phyloP scores from a whole-genome alignment of 30 jellyfish, hydroid and myxozoan species.

The Cassiopea andromeda region DNA sequence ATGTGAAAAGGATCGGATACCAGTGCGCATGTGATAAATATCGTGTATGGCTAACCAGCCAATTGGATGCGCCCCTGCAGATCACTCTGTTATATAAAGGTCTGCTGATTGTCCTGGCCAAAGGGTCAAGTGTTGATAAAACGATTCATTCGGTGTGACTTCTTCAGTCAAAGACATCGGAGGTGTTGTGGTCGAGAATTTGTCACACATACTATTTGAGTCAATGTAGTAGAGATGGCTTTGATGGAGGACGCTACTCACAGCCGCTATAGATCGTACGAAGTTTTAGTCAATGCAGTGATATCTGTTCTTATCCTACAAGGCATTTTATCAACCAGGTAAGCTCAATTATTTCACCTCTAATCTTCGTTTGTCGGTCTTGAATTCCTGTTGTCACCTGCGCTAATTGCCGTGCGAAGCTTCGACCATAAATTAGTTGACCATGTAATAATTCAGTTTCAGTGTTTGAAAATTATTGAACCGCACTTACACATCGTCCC shows the following conservation, averaged over 20 bases:
- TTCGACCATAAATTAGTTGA: no score
- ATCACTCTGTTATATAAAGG: constrained; percentile 6
- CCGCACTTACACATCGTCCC: no score
- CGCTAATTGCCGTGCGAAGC: no score
- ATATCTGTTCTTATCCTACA: background rate
- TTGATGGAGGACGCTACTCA: background rate
- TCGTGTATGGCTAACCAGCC: constrained; percentile 23
- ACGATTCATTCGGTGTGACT: constrained; percentile 1
- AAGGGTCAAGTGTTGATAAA: constrained; percentile 43
- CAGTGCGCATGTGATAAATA: constrained; percentile 26
- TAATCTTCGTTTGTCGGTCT: background rate
- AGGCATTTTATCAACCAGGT: background rate
- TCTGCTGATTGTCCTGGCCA: background rate
- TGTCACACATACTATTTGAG: constrained; percentile 2
- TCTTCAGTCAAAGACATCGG: background rate
- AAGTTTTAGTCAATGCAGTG: background rate
- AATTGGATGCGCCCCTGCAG: constrained; percentile 18
- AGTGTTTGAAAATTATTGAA: no score
- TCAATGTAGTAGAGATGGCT: background rate
- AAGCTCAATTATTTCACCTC: background rate
- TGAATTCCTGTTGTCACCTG: background rate
- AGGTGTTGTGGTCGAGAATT: constrained; percentile 2
- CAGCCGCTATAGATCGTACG: constrained; percentile 3
- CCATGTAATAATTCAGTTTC: no score
- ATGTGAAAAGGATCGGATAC: background rate